Conservation (phyloP, 2,888 invertebrate genomes). For the Nineta flava region DNA sequence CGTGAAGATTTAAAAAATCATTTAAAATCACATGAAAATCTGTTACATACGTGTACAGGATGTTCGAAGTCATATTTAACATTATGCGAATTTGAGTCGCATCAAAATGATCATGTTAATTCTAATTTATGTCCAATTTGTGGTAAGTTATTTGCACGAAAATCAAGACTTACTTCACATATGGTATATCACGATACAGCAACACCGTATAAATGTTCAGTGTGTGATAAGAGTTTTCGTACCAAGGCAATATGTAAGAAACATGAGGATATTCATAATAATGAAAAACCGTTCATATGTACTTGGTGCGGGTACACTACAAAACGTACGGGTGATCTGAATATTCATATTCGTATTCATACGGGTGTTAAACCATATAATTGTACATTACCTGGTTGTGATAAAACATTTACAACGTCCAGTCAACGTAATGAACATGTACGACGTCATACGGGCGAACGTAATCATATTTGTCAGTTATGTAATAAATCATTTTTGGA, state of each 20-base stretch:
- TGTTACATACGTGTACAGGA: neutral
- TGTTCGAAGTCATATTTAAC: neutral
- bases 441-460: constrained; percentile 28
- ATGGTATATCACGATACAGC: constrained; percentile 5
- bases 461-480: constrained; percentile 25
- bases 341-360: constrained; percentile 17
- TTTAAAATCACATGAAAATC: neutral
- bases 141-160: constrained; percentile 14
- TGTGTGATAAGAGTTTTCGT: neutral
- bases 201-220: neutral
- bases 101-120: constrained; percentile 13
- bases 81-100: constrained; percentile 6
- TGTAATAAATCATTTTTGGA: constrained; percentile 22
- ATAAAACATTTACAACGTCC: constrained; percentile 15
- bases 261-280: constrained; percentile 15
- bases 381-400: constrained; percentile 16
- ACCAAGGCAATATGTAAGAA: constrained; percentile 10
- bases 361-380: constrained; percentile 16
- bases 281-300: constrained; percentile 15
- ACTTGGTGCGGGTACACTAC: constrained; percentile 15
- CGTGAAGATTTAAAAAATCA: neutral
- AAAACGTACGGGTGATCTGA: constrained; percentile 15
- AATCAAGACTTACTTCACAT: constrained; percentile 14
- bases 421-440: constrained; percentile 21
- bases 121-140: constrained; percentile 17